Base-by-base conservation (phyloP, 2,113 vertebrate species). In the Xenopus laevis region DNA sequence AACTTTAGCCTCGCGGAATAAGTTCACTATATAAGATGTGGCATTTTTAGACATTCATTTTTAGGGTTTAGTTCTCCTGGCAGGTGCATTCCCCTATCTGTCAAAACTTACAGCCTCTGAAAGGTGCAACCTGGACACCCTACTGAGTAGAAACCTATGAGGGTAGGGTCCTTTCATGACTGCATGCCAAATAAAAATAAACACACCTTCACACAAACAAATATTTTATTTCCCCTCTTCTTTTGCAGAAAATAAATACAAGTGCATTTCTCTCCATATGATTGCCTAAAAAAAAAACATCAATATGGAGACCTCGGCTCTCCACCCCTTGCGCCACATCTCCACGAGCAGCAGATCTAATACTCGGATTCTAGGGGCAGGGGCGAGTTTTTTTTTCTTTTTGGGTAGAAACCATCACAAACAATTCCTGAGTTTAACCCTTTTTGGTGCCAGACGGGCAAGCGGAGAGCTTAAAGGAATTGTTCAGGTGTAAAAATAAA, bases 181-280 rank as follows among this genome's bases (percentile, higher is more conserved):
- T 40, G 33, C 8, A 7, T 9, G 2, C 33, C 23, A 27, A 27
- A 40, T 9, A 50, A 50, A 50, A 50, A 27, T 2, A 81, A 82
- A 86, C 83, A 83, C 82, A 85, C 80, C 78, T 7, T 87, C 76
- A 84, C 84, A 84, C 73, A 83, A 86, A 81, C 81, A 80, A 83
- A 65, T 83, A 81, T 57, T 90, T 90, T 92, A 88, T 93, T 95
- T 68, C 57, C 86, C 83, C 84, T 88, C 78, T 88, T 89, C 84
- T 79, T 86, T 84, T 71, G 84, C 86, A 85, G 89, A 92, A 94
- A 96, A 95, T 96, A 96, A 97, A 96, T 96, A 96, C 84, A 89
- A 87, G 90, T 89, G 88, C 87, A 84, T 87, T 87, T 81, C 67
- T 68, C 52, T 90, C 84, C 86, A 79, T 85, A 82, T 67, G 84